Evolutionary conservation across 37 sponge, comb jelly and placozoan genomes (phyloP), one percentile per base, ranked within the genome.

Genomic region (Ianthella basta): DNA sequence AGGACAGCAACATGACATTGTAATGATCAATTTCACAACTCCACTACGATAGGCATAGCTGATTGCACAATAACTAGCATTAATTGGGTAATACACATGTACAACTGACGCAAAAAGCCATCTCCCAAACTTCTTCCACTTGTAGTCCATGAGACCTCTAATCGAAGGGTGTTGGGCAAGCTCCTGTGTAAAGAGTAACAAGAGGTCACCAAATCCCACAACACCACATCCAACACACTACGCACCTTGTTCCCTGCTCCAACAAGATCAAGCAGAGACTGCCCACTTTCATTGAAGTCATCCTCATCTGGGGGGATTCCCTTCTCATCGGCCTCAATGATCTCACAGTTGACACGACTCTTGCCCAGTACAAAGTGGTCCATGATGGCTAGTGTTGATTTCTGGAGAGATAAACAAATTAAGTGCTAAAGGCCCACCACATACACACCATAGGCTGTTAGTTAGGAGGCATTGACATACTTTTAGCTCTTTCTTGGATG

Each of bases 301-400:
- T 38, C 53, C 18, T 75, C n/a, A 41, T 75, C 78, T 41, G 78
- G 78, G 78, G 78, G 53, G n/a, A 1, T 44, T 24, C 78, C 78
- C 53, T 75, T 19, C n/a, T 41, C 54, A 24, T 75, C 78, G 15
- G 78, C 78, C 20, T 75, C 78, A 53, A 75, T 75, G 25, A 75
- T 41, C 25, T 75, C 78, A 41, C 78, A 75, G 53, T 75, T 75
- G 0, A 75, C 78, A 24, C 78, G 37, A 15, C 78, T 75, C 2
- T 75, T 36, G 37, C 78, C 78, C 33, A 75, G 54, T 15, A 75
- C 78, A 40, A 75, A 75, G 53, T 75, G 78, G 78, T 75, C 78
- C 54, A 50, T 75, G 38, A 75, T 36, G n/a, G 53, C 53, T 24
- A 15, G 37, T 0, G 78, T 75, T 19, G 78, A 40, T 36, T 75